A percentile compares a stretch with the other conserved stretches of the same genome.
phyloP scores from a whole-genome alignment of 2,113 vertebrate species.

The Ptilorrhoa leucosticta region DNA sequence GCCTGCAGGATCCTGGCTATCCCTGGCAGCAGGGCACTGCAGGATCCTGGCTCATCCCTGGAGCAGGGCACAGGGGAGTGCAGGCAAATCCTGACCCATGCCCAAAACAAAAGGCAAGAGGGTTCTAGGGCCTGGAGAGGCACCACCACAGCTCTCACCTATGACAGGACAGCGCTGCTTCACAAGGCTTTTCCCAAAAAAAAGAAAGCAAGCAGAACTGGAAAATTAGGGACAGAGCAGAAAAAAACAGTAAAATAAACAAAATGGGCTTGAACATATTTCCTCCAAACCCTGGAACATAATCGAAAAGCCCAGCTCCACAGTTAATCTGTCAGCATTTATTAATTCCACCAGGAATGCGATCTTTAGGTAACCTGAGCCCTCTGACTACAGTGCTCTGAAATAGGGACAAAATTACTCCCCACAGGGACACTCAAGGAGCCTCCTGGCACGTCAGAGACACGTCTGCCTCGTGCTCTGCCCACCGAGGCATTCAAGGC shows the following conservation, averaged over 20 bases:
- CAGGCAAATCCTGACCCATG: background rate
- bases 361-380: background rate
- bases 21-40: background rate
- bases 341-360: background rate
- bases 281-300: background rate
- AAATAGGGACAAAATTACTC: fast-evolving
- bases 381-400: background rate
- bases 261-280: background rate
- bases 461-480: fast-evolving
- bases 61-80: fast-evolving
- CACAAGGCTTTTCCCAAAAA: background rate
- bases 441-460: fast-evolving
- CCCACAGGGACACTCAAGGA: background rate
- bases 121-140: background rate
- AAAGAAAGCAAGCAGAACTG: background rate
- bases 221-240: background rate
- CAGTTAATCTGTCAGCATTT: background rate
- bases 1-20: background rate
- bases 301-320: background rate
- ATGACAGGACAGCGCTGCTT: background rate
- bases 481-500: fast-evolving
- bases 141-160: fast-evolving
- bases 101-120: background rate
- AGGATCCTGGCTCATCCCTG: background rate
- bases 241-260: background rate